These are phyloP conservation scores for Scomber japonicus DNA, from an alignment of 2,113 vertebrate genomes.

Conservation along the genomic window DNA sequence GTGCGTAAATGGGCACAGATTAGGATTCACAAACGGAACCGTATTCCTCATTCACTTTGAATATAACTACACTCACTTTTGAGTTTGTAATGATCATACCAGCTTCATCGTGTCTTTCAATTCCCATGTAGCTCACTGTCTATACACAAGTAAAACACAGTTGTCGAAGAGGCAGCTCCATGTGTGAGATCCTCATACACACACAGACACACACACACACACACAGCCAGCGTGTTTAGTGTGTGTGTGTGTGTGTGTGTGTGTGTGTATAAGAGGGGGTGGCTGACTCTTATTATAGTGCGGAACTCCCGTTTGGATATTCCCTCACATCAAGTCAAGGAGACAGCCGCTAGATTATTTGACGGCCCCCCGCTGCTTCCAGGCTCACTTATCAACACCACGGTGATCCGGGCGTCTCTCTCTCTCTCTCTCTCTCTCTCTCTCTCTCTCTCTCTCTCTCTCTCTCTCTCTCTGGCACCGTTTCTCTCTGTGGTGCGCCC, in stretches of 20 bases:
- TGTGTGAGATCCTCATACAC: neutral
- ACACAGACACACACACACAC: neutral
- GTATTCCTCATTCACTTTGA: neutral
- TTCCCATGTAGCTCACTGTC: neutral
- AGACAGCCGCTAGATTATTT: constrained; percentile 68
- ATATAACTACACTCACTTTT: neutral
- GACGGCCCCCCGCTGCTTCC: constrained; percentile 59
- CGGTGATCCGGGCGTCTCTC: constrained; percentile 70
- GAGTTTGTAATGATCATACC: neutral
- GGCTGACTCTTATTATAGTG: constrained; percentile 46
- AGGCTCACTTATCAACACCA: constrained; percentile 68
- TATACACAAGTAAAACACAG: neutral
- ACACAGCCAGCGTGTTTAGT: neutral
- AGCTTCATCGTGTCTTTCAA: neutral
- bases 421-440: no score
- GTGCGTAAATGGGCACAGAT: neutral
- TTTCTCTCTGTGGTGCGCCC: constrained; percentile 29
- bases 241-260: neutral
- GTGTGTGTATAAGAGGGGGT: constrained; percentile 11
- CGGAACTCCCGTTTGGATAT: constrained; percentile 66
- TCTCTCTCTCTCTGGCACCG: neutral
- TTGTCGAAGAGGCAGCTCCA: neutral
- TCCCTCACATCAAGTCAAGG: constrained; percentile 67
- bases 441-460: neutral
- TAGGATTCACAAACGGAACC: neutral